Conservation (phyloP, 35 echinoderm and acorn worm species). For the Lytechinus pictus region DNA sequence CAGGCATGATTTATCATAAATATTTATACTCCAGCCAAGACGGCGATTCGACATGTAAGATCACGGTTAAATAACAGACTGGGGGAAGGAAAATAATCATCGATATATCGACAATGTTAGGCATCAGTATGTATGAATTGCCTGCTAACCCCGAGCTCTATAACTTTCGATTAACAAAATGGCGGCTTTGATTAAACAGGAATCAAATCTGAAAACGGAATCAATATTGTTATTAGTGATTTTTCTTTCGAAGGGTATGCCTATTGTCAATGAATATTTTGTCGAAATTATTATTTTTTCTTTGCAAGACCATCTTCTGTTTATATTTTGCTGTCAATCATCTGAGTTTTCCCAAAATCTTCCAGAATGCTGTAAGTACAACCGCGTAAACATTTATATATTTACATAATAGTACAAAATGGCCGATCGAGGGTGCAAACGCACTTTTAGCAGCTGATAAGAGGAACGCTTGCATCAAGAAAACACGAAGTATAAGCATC, state of each 20-base stretch:
- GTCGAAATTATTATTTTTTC: not conserved
- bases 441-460: no score
- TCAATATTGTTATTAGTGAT: no score
- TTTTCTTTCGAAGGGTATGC: no score
- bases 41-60: not conserved
- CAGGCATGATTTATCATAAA: constrained; percentile 5
- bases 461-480: not conserved
- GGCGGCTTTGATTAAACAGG: not conserved
- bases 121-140: not conserved
- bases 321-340: not conserved
- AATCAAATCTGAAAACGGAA: not conserved
- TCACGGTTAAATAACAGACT: not conserved
- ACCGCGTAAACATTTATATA: not conserved
- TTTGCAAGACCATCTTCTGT: not conserved
- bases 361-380: not conserved
- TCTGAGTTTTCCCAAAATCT: not conserved
- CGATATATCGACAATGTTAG: not conserved
- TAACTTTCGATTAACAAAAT: not conserved
- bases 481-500: not conserved
- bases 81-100: not conserved
- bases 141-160: not conserved
- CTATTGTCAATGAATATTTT: no score
- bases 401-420: no score
- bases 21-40: not conserved
- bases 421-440: no score